Evolutionary conservation across 2,888 invertebrate species (phyloP).

Genomic region (Lagria hirta): DNA sequence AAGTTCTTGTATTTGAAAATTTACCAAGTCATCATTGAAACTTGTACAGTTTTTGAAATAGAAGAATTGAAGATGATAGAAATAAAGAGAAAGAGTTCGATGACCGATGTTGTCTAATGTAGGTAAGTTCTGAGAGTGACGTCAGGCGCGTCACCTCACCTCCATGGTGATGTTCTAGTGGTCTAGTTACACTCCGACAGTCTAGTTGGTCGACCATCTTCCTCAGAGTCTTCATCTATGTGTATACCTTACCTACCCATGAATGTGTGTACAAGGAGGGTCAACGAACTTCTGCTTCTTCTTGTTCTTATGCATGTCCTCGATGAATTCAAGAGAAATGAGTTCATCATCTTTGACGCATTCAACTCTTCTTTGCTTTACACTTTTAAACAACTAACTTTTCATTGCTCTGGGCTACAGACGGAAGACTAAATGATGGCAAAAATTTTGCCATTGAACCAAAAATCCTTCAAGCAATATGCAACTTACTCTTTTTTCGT

Average conservation of each 20-base stretch:
- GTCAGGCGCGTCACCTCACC: constrained; percentile 54
- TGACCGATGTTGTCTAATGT: constrained; percentile 47
- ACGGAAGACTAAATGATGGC: no score
- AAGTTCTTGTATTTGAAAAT: no score
- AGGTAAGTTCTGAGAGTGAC: constrained; percentile 54
- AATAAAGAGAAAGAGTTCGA: constrained; percentile 42
- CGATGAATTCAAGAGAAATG: constrained; percentile 43
- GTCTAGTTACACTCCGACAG: constrained; percentile 49
- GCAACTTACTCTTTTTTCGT: no score
- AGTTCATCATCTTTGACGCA: constrained; percentile 41
- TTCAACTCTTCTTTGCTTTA: constrained; percentile 1
- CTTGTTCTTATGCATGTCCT: constrained; percentile 40
- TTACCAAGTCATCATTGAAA: no score
- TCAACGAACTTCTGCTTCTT: constrained; percentile 39
- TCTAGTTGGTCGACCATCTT: constrained; percentile 40
- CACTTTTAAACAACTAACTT: no score
- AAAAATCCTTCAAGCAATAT: no score
- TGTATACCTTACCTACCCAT: background rate
- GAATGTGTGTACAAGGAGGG: constrained; percentile 29
- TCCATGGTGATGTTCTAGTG: constrained; percentile 54
- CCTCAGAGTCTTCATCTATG: constrained; percentile 26
- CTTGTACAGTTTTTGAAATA: background rate
- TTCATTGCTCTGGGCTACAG: no score
- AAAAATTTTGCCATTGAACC: no score
- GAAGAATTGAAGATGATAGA: no score